Evolutionary conservation across 2,113 vertebrate genomes (phyloP).

Genomic region (Mormoops blainvillei): DNA sequence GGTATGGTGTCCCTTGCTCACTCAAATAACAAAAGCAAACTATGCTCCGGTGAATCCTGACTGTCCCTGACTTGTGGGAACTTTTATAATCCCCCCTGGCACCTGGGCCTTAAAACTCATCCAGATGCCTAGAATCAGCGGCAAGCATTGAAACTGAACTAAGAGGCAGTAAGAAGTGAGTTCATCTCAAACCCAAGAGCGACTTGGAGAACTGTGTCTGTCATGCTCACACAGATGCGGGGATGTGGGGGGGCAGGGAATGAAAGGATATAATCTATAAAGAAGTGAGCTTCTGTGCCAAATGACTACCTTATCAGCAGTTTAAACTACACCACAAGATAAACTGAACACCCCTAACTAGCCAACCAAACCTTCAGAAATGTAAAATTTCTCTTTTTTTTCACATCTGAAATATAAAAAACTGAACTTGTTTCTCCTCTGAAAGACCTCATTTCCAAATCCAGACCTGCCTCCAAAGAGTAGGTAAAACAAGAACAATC

Average conservation of each 20-base stretch:
- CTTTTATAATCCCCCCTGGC: neutral
- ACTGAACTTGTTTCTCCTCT: neutral
- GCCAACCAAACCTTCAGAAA: neutral
- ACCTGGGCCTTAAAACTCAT: neutral
- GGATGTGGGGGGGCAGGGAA: too few species aligned
- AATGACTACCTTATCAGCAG: neutral
- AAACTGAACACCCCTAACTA: neutral
- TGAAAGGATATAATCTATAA: neutral
- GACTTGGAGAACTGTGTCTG: neutral
- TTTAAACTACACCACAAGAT: neutral
- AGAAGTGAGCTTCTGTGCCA: neutral
- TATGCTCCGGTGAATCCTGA: neutral
- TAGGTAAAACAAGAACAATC: neutral
- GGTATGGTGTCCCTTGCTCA: neutral
- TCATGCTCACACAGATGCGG: fast-evolving
- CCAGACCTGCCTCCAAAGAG: neutral
- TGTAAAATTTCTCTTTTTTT: neutral
- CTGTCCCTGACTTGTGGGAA: neutral
- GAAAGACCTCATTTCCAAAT: neutral
- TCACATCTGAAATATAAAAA: neutral
- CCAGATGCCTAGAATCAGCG: neutral
- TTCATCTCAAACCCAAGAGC: neutral
- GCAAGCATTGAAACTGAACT: neutral
- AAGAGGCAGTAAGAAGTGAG: neutral
- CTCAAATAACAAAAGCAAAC: neutral